A percentile compares a stretch with the other conserved stretches of the same genome.
phyloP scores from a whole-genome alignment of 2,113 vertebrate species.

The Copsychus sechellarum region DNA sequence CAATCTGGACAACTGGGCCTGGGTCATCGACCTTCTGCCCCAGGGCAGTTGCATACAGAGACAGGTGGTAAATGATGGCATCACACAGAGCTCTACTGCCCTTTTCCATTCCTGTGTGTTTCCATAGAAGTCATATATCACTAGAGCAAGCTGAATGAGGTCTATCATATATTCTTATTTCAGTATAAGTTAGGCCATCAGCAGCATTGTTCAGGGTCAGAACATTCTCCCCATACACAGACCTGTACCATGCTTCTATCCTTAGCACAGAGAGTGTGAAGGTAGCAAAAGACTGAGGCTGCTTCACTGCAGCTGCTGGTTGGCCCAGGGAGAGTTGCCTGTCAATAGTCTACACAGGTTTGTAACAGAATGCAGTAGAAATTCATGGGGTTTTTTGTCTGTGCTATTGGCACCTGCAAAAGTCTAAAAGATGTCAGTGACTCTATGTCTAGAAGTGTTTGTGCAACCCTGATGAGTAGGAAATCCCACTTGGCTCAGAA shows the following conservation, averaged over 20 bases:
- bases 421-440: neutral
- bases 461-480: neutral
- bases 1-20: neutral
- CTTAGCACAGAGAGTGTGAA: neutral
- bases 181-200: neutral
- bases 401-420: neutral
- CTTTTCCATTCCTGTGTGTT: neutral
- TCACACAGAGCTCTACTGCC: neutral
- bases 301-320: neutral
- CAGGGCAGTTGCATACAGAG: neutral
- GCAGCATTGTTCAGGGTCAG: neutral
- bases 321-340: neutral
- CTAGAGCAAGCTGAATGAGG: neutral
- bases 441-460: neutral
- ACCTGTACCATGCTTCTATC: neutral
- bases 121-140: neutral
- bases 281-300: neutral
- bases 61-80: neutral
- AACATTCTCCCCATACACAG: neutral
- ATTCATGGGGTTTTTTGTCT: neutral
- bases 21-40: neutral
- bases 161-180: neutral
- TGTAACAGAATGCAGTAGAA: neutral
- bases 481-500: neutral
- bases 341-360: neutral